phyloP scores from a whole-genome alignment of 2,113 vertebrate species.

The Heterotilapia buettikoferi region DNA sequence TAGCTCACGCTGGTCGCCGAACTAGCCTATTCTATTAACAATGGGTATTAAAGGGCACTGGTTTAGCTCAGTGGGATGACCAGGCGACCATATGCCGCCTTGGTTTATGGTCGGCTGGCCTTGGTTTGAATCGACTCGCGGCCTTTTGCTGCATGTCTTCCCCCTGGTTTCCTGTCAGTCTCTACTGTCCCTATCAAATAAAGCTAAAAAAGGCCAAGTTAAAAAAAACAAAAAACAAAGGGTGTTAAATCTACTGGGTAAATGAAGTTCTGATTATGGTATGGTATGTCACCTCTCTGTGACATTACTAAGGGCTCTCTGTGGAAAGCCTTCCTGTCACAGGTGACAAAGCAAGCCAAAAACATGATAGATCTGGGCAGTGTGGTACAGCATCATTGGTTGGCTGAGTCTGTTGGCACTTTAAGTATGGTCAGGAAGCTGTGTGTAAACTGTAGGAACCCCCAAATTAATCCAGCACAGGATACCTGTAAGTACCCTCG shows the following conservation, averaged over 20 bases:
- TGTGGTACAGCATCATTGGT: neutral
- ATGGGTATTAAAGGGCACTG: neutral
- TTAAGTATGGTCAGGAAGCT: neutral
- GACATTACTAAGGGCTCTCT: neutral
- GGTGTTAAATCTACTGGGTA: neutral
- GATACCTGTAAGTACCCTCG: neutral
- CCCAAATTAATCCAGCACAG: neutral
- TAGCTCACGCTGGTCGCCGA: neutral
- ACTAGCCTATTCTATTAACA: neutral
- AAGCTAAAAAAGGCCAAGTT: neutral
- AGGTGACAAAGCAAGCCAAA: neutral
- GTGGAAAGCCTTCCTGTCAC: neutral
- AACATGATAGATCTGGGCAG: neutral
- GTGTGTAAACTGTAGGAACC: neutral
- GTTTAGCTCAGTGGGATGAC: neutral
- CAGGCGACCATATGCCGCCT: neutral
- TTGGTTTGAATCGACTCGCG: neutral
- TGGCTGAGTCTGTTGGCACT: neutral
- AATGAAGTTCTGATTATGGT: neutral
- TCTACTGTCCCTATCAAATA: neutral
- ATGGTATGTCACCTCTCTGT: neutral
- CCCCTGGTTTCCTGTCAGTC: neutral
- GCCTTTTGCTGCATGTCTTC: neutral
- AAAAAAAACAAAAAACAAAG: neutral
- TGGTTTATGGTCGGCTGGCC: neutral